Base-by-base conservation (phyloP, 2,113 vertebrate species). In the Gobius niger region DNA sequence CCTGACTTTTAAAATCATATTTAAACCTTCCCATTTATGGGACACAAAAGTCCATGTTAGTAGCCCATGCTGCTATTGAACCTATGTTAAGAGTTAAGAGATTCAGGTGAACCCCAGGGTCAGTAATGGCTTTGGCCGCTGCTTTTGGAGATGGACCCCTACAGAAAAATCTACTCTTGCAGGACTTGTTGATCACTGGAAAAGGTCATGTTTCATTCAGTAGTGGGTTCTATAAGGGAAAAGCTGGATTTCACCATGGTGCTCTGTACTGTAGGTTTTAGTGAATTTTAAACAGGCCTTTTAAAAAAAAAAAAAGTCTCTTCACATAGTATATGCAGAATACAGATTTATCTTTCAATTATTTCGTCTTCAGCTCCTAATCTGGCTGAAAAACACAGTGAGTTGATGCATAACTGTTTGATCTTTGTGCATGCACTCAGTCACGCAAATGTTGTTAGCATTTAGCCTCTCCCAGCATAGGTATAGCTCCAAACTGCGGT, bases 141-240 rank as follows among this genome's bases (percentile, higher is more conserved):
- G 51, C 18, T 52, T n/a, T 18, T 18, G 51, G 8, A 52, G 13
- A 10, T 68, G 61, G 11, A 51, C 41, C 69, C 5, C 44, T 76
- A 75, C 24, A n/a, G 47, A 70, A 60, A 62, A 68, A 54, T 44
- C 61, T 65, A 65, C 49, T 34, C 51, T 46, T 57, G 44, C 44
- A 66, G 44, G 67, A 61, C 16, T 57, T 72, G 47, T 70, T 9
- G 0, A 68, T 75, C n/a, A 44, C 41, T 64, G 42, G 42, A 42
- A 70, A 47, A 47, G 75, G 51, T 82, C 68, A 67, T 44, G 40
- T 71, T 18, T 18, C 24, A 19, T 72, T 83, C 70, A 76, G 40
- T 34, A 6, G 40, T 24, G 24, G 73, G n/a, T 54, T 65, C 65
- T 13, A 65, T 59, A 47, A 9, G 46, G 44, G 46, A 11, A 59